Evolutionary conservation across 1,140 invertebrate species (phyloP), one percentile per base, ranked within the genome.

Genomic region (Bombus haemorrhoidalis): DNA sequence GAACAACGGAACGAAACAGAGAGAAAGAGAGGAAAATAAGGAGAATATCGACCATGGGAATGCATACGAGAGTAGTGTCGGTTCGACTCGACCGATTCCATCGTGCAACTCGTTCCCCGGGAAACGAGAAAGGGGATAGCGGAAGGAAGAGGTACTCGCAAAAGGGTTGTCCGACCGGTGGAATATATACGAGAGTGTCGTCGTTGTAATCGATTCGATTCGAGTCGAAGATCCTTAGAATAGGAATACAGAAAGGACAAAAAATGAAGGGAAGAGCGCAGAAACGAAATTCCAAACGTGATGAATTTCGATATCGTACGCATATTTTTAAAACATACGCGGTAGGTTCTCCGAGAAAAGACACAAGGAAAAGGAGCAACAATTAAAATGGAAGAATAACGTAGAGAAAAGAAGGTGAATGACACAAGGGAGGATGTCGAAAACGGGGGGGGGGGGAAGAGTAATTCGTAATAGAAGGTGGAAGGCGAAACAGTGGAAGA

Each of bases 21-120:
- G 87, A 83, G 82, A 69, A 57, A 64, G 81, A 80, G 74, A 85
- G 81, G 79, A 84, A 83, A 78, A 79, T 39, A 66, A 62, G 81
- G 73, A 86, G 73, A 74, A 83, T 74, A 59, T 86, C 47, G 72
- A 32, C 28, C 79, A 71, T 83, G 69, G 64, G 80, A 86, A 86
- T 84, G 80, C 43, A 72, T 69, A 41, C 81, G 85, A 39, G 74
- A 83, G 39, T 57, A 53, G 41, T 69, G 77, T 77, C 62, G 73
- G 13, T 12, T 32, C 34, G 43, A 15, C 41, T 32, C 72, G n/a
- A 76, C 28, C n/a, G 37, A 81, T 81, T 81, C 76, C n/a, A 69
- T 13, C 10, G 64, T 28, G 39, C 18, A 28, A 34, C 34, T n/a
- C 34, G 81, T 77, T 83, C 62, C 22, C 13, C 28, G n/a, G 22